Evolutionary conservation across 2,888 invertebrate species (phyloP).

Genomic region (Crioceris asparagi): DNA sequence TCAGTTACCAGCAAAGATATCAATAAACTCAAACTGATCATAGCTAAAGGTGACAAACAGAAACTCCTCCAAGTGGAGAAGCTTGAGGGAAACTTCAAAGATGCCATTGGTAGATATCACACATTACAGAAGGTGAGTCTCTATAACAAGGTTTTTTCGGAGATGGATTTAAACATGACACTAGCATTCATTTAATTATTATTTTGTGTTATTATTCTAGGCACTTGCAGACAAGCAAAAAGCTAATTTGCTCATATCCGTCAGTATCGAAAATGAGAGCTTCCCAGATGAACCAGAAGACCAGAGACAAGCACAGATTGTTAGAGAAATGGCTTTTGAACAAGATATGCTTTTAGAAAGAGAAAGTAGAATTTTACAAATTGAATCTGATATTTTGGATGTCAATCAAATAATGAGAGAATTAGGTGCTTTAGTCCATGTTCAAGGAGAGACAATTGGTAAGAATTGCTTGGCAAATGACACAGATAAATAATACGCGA

Average conservation of each 20-base stretch:
- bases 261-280: conserved; percentile 31
- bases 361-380: conserved; percentile 66
- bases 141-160: not conserved
- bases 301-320: conserved; percentile 36
- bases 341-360: conserved; percentile 70
- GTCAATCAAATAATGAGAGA: conserved; percentile 76
- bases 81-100: conserved; percentile 71
- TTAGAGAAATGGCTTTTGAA: conserved; percentile 61
- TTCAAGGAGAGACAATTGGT: conserved; percentile 67
- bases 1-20: conserved; percentile 64
- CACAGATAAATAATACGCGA: too few species aligned
- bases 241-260: conserved; percentile 40
- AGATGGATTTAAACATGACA: not conserved
- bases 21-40: conserved; percentile 57
- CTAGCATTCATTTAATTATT: not conserved
- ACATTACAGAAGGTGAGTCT: conserved; percentile 62
- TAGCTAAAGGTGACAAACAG: conserved; percentile 62
- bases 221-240: conserved; percentile 61
- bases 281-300: conserved; percentile 33
- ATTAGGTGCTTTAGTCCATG: conserved; percentile 56
- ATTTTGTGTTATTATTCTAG: conserved; percentile 29
- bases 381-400: conserved; percentile 74
- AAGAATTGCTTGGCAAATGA: too few species aligned
- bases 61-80: conserved; percentile 77
- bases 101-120: conserved; percentile 58